Conservation (phyloP, 2,113 vertebrate species). For the Paracyprichromis sp. region DNA sequence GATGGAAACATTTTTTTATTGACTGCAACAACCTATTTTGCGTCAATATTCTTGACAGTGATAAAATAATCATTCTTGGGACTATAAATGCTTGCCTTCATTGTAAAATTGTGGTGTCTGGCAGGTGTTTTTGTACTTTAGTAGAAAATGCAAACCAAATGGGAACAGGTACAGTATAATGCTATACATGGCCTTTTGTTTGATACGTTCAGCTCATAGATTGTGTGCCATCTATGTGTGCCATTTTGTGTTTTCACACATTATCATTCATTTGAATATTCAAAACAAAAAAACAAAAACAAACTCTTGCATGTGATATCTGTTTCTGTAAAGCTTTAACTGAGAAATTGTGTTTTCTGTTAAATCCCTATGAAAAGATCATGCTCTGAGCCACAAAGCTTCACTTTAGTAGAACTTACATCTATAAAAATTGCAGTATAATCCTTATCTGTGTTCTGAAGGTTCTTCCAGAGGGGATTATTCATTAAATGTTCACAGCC, state of each 20-base stretch:
- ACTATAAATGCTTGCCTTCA: not conserved
- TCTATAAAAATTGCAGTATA: not conserved
- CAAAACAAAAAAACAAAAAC: not conserved
- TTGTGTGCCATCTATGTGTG: not conserved
- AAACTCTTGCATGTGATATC: not conserved
- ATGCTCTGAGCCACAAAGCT: not conserved
- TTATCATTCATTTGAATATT: not conserved
- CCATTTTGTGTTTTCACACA: not conserved
- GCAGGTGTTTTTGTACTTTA: not conserved
- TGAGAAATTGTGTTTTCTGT: not conserved
- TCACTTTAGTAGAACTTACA: not conserved
- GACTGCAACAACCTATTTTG: not conserved
- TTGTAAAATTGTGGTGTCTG: not conserved
- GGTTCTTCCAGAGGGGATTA: not conserved
- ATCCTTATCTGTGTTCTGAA: not conserved
- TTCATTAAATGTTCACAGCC: not conserved
- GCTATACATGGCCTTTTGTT: not conserved
- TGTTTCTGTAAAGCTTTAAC: not conserved
- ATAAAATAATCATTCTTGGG: slow-evolving; percentile 20
- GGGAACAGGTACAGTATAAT: not conserved
- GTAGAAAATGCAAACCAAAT: not conserved
- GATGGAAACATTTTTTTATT: not conserved
- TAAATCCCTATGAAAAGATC: not conserved
- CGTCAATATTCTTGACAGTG: not conserved
- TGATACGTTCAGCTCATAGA: not conserved